Percentiles rank a stretch among this genome's conserved stretches.
These are phyloP conservation scores for Dermochelys coriacea DNA, from an alignment of 2,797 vertebrate species.

Conservation along the genomic window DNA sequence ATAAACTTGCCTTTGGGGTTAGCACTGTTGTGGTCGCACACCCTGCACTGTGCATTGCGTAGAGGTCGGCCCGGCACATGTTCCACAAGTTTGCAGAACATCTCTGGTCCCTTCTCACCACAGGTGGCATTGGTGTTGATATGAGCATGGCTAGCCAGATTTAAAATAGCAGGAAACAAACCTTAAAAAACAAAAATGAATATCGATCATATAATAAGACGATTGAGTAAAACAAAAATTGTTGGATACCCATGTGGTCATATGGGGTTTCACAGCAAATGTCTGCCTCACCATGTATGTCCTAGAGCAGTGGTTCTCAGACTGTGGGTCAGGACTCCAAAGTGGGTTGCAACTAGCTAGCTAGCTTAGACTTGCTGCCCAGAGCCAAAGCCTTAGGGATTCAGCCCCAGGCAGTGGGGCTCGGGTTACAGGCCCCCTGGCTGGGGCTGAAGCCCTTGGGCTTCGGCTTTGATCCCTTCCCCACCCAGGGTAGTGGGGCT, in stretches of 20 bases:
- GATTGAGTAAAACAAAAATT: not conserved
- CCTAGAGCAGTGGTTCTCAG: not conserved
- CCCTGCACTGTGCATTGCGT: conserved; percentile 90
- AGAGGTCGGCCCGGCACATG: conserved; percentile 90
- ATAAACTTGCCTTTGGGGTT: conserved; percentile 87
- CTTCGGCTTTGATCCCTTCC: too few relatives aligned
- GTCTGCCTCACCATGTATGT: not conserved
- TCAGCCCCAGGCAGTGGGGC: too few relatives aligned
- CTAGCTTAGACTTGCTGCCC: too few relatives aligned
- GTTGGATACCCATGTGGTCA: not conserved
- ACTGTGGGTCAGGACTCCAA: too few relatives aligned
- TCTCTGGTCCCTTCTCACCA: conserved; percentile 89
- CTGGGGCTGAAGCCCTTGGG: too few relatives aligned
- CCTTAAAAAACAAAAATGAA: conserved; percentile 79
- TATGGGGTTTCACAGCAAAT: not conserved
- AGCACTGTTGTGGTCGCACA: conserved; percentile 86
- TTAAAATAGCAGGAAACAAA: conserved; percentile 94
- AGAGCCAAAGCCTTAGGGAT: too few relatives aligned
- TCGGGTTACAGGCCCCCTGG: too few relatives aligned
- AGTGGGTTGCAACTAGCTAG: too few relatives aligned
- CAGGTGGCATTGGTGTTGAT: conserved; percentile 94
- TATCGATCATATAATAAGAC: not conserved
- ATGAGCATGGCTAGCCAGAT: conserved; percentile 91
- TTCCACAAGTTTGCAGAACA: conserved; percentile 96
- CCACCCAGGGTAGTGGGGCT: too few relatives aligned